Base-by-base conservation (phyloP, 2,113 vertebrate species). In the Silurus glanis region DNA sequence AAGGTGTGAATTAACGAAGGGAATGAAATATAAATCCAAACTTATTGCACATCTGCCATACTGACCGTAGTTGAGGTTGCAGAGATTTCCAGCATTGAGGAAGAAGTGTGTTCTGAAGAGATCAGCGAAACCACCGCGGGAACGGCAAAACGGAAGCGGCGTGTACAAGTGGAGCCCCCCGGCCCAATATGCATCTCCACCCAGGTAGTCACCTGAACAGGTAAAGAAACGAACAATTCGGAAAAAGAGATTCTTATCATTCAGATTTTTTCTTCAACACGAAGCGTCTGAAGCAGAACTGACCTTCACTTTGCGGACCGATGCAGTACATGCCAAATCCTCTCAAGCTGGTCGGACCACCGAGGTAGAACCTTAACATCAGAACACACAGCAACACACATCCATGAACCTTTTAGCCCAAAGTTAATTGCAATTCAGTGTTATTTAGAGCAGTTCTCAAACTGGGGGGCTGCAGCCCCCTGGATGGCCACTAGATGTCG, bases 261-360 rank as follows among this genome's bases (percentile, higher is more conserved):
- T 75, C 1, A n/a, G 21, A 2, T 71, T 0, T 51, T n/a, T 17
- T 58, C 19, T 79, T 28, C 1, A 19, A 19, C 19, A 14, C 9
- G 17, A 75, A 47, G 9, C 55, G 74, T n/a, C 10, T 45, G 4
- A 47, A 47, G 5, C 3, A 25, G 3, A 61, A 79, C 93, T 89
- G 61, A 99, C 98, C 97, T 97, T 99, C 98, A 5, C 97, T 99
- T 91, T 99, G 97, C 5, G 98, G 98, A 47, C 98, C 98, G 0
- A 99, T 97, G 91, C 97, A 98, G 94, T 98, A 98, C 98, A 99
- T 99, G 83, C 97, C 98, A 92, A 99, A 99, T 10, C 98, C 98
- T 78, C 98, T 96, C 58, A 99, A 96, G 0, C 97, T 99, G 0
- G 98, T 99, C 80, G 98, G 97, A 83, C 98, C 98, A 23, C 98